phyloP scores from a whole-genome alignment of 2,113 vertebrate species.

The Sylvietta virens region DNA sequence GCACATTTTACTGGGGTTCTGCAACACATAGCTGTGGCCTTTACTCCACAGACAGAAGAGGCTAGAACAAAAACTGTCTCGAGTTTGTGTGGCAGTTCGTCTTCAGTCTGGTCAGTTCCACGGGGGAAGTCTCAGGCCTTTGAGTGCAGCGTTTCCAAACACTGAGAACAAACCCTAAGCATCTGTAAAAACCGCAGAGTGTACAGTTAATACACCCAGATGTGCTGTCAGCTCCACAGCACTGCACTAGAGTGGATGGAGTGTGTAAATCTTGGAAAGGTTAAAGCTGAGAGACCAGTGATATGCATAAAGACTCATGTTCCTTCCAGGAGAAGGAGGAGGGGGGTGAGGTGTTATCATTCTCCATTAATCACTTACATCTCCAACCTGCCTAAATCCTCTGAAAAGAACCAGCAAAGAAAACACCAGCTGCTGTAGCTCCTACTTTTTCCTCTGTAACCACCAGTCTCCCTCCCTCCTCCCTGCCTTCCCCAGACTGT shows the following conservation, averaged over 20 bases:
- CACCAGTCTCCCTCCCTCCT: conserved; percentile 33
- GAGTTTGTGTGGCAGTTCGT: not conserved
- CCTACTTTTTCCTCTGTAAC: conserved; percentile 48
- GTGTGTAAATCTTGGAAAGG: conserved; percentile 50
- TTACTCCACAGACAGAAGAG: not conserved
- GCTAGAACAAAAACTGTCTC: not conserved
- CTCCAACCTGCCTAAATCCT: conserved; percentile 59
- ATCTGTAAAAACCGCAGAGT: conserved; percentile 29
- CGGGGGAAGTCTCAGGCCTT: not conserved
- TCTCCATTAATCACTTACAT: conserved; percentile 63
- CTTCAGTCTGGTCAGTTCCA: not conserved
- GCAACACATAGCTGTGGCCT: not conserved
- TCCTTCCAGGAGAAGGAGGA: conserved; percentile 44
- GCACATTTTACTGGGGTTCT: not conserved
- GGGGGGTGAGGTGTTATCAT: conserved; percentile 58
- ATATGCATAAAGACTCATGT: conserved; percentile 39
- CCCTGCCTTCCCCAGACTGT: conserved; percentile 49
- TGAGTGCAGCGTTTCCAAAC: not conserved
- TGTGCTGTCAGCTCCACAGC: conserved; percentile 52
- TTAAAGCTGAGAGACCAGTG: conserved; percentile 35
- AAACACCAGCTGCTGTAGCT: conserved; percentile 68
- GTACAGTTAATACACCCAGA: conserved; percentile 60
- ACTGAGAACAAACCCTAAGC: conserved; percentile 8
- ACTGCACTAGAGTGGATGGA: not conserved
- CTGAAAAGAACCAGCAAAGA: conserved; percentile 68